phyloP scores from a whole-genome alignment of 2,888 invertebrate species.

The Coleophora deauratella region DNA sequence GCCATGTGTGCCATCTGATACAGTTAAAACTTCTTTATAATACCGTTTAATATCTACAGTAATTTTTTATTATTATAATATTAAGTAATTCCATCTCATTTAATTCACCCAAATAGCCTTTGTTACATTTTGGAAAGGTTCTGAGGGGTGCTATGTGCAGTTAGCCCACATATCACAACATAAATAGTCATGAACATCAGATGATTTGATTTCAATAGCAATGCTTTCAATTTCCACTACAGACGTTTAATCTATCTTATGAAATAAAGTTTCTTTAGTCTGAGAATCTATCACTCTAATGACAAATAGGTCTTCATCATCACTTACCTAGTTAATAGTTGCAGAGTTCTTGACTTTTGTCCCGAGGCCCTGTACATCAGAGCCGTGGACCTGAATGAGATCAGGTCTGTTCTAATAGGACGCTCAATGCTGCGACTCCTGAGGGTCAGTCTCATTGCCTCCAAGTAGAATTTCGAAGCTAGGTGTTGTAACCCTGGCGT shows the following conservation, averaged over 20 bases:
- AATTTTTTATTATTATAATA: background rate
- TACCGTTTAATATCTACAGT: background rate
- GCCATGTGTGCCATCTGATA: conserved; percentile 64
- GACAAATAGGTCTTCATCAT: too few species aligned
- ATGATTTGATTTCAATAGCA: too few species aligned
- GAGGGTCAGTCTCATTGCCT: conserved; percentile 60
- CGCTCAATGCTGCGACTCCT: conserved; percentile 36
- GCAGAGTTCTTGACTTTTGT: conserved; percentile 79
- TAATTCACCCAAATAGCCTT: too few species aligned
- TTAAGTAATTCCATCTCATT: too few species aligned
- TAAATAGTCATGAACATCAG: too few species aligned
- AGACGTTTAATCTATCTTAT: too few species aligned
- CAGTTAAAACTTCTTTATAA: background rate
- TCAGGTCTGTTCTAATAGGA: conserved; percentile 72
- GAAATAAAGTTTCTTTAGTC: too few species aligned
- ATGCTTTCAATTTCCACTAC: too few species aligned
- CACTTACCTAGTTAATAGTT: conserved; percentile 77
- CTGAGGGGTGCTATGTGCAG: too few species aligned
- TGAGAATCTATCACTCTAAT: too few species aligned
- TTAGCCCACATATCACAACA: too few species aligned
- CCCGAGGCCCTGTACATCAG: conserved; percentile 78
- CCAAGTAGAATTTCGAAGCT: conserved; percentile 54
- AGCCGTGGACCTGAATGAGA: conserved; percentile 76
- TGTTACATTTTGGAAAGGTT: too few species aligned
- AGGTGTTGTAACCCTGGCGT: conserved; percentile 42